phyloP scores from a whole-genome alignment of 2,113 vertebrate genomes.

The Lepus americanus region DNA sequence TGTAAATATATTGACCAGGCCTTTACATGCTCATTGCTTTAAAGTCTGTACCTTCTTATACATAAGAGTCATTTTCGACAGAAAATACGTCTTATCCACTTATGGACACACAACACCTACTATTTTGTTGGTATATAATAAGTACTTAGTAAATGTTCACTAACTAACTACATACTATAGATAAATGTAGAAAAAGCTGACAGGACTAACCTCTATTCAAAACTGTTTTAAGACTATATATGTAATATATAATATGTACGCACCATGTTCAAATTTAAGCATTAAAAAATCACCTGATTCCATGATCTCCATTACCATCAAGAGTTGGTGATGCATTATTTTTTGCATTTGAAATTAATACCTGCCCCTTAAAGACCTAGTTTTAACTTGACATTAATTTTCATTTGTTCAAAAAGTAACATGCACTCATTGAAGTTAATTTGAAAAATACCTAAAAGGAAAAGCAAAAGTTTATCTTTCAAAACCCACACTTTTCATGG shows the following conservation, averaged over 20 bases:
- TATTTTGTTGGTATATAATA: not conserved
- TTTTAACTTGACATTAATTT: slow-evolving; percentile 15
- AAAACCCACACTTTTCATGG: not conserved
- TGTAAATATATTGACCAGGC: not conserved
- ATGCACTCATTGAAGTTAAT: not conserved
- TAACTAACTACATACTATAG: not conserved
- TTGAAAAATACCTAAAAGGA: not conserved
- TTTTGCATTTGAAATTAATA: not conserved
- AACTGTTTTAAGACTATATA: slow-evolving; percentile 11
- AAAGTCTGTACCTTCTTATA: not conserved
- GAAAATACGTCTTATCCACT: not conserved
- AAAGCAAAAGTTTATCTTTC: not conserved
- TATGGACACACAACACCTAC: not conserved
- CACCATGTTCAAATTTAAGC: not conserved
- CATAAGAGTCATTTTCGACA: not conserved
- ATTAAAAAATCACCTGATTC: not conserved
- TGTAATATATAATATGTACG: not conserved
- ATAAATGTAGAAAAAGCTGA: not conserved
- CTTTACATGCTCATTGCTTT: not conserved
- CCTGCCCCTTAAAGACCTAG: not conserved
- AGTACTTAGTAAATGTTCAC: not conserved
- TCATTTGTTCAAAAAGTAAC: slow-evolving; percentile 46
- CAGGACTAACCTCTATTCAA: not conserved
- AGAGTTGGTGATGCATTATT: not conserved
- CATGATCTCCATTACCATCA: not conserved